These are phyloP conservation scores for Garra rufa DNA, from an alignment of 2,113 vertebrate species.

Conservation along the genomic window DNA sequence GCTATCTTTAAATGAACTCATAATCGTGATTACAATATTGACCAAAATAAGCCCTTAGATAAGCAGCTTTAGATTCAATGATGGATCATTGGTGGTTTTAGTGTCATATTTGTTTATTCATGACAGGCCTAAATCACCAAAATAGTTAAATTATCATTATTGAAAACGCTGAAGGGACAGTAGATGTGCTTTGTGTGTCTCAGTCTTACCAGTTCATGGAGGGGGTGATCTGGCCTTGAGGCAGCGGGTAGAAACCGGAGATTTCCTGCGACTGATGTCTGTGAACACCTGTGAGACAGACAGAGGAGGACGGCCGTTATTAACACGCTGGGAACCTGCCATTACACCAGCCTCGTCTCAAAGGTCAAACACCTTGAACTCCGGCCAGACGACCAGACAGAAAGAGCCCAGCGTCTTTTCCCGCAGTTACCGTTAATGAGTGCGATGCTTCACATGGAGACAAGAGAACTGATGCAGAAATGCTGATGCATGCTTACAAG, in stretches of 20 bases:
- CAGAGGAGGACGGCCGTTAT: slow-evolving; percentile 43
- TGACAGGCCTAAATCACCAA: too few relatives aligned
- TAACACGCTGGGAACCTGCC: slow-evolving; percentile 69
- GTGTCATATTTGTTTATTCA: too few relatives aligned
- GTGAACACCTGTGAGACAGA: slow-evolving; percentile 81
- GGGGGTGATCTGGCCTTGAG: slow-evolving; percentile 91
- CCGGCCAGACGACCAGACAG: neutral
- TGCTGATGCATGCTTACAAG: too few relatives aligned
- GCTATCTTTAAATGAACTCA: too few relatives aligned
- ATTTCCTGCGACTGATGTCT: slow-evolving; percentile 93
- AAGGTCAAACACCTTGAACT: neutral
- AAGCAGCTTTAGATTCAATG: too few relatives aligned
- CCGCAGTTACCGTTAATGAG: neutral
- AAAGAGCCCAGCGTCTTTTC: neutral
- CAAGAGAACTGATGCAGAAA: too few relatives aligned
- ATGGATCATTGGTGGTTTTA: too few relatives aligned
- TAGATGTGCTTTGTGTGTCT: neutral
- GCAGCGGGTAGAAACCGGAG: slow-evolving; percentile 91
- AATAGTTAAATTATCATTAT: too few relatives aligned
- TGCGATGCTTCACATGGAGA: too few relatives aligned
- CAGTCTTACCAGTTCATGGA: slow-evolving; percentile 92
- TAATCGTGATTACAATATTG: too few relatives aligned
- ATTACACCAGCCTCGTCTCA: slow-evolving; percentile 48
- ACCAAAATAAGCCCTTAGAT: too few relatives aligned
- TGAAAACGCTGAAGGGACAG: neutral